Evolutionary conservation across 2,888 invertebrate species (phyloP).

Genomic region (Bursaphelenchus okinawaensis): DNA sequence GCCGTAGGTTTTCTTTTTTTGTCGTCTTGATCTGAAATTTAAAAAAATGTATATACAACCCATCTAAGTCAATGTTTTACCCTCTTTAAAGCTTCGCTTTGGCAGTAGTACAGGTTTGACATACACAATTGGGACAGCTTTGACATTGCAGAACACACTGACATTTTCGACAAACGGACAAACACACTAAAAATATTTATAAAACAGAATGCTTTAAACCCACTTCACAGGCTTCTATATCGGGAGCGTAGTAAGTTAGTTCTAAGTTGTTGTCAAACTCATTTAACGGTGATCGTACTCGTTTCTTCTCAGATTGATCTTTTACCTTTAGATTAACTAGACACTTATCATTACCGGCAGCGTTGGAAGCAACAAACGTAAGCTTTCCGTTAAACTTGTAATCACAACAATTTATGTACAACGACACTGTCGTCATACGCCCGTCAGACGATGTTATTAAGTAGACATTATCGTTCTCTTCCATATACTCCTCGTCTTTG

Average conservation of each 20-base stretch:
- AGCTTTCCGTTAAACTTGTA: slow-evolving; percentile 67
- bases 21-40: neutral
- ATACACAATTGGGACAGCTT: too few relatives aligned
- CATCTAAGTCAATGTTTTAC: slow-evolving; percentile 7
- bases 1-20: slow-evolving; percentile 15
- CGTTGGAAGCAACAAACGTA: slow-evolving; percentile 39
- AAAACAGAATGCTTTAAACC: too few relatives aligned
- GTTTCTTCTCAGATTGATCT: too few relatives aligned
- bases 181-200: too few relatives aligned
- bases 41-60: neutral
- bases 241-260: too few relatives aligned
- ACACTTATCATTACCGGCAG: slow-evolving; percentile 31
- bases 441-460: slow-evolving; percentile 78
- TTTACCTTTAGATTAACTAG: slow-evolving; percentile 17
- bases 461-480: slow-evolving; percentile 69
- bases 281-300: too few relatives aligned
- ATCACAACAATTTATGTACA: slow-evolving; percentile 66
- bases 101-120: too few relatives aligned
- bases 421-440: slow-evolving; percentile 79
- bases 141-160: too few relatives aligned
- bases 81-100: neutral
- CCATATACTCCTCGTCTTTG: slow-evolving; percentile 72
- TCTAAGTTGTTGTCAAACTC: too few relatives aligned
- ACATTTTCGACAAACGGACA: too few relatives aligned
- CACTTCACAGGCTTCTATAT: too few relatives aligned